Percentiles rank a stretch among this genome's conserved stretches.
phyloP scores from a whole-genome alignment of 2,113 vertebrate species.

The Pteronura brasiliensis region DNA sequence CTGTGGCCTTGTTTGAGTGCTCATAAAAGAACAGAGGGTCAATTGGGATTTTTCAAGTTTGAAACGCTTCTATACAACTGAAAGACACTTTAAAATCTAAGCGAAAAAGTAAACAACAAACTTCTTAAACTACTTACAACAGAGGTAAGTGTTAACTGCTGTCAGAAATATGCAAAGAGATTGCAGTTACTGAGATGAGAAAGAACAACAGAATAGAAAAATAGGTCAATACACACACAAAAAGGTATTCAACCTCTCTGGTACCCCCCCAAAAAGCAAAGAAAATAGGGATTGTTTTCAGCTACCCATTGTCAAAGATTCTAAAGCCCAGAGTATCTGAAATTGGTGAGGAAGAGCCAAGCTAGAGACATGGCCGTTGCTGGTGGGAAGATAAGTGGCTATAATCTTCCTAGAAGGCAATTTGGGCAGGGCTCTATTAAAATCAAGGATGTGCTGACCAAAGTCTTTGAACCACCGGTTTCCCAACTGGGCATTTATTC shows the following conservation, averaged over 20 bases:
- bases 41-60: not conserved
- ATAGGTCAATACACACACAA: not conserved
- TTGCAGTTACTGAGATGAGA: not conserved
- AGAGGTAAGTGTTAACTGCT: not conserved
- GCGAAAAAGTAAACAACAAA: constrained; percentile 10
- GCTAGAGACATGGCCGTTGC: not conserved
- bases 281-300: not conserved
- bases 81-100: constrained; percentile 43
- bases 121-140: not conserved
- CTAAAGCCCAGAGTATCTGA: not conserved
- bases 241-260: not conserved
- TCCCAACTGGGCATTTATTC: not conserved
- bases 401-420: not conserved
- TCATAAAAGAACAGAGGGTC: constrained; percentile 6
- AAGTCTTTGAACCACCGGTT: constrained; percentile 5
- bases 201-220: constrained; percentile 14
- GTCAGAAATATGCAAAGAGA: not conserved
- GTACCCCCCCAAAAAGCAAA: not conserved
- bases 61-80: not conserved
- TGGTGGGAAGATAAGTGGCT: not conserved
- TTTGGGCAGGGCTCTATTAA: not conserved
- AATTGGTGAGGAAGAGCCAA: not conserved
- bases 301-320: not conserved
- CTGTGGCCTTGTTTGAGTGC: not conserved
- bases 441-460: not conserved